Evolutionary conservation across 2,888 invertebrate species (phyloP).

Genomic region (Meganola albula): DNA sequence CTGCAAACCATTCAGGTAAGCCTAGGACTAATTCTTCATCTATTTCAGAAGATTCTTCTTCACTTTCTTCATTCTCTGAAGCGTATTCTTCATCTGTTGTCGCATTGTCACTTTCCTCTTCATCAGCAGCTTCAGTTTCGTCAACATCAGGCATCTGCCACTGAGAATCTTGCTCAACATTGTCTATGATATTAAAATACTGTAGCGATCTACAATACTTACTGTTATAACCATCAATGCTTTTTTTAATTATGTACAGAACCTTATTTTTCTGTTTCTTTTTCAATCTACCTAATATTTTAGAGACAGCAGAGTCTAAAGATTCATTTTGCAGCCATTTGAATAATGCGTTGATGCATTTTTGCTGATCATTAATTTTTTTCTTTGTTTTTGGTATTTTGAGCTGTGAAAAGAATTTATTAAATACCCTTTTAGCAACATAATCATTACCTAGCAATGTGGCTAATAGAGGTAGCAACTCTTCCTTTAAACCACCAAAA

Average conservation of each 20-base stretch:
- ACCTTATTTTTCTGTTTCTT: slow-evolving; percentile 73
- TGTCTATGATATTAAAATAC: slow-evolving; percentile 65
- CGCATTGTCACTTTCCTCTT: slow-evolving; percentile 21
- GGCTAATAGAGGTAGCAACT: slow-evolving; percentile 86
- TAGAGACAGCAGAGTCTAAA: slow-evolving; percentile 81
- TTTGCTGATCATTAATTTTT: slow-evolving; percentile 79
- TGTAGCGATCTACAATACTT: slow-evolving; percentile 77
- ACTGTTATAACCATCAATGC: slow-evolving; percentile 81
- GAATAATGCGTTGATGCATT: slow-evolving; percentile 83
- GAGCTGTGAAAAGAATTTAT: slow-evolving; percentile 82
- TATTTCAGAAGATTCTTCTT: slow-evolving; percentile 27
- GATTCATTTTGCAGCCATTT: slow-evolving; percentile 86
- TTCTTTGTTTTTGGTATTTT: slow-evolving; percentile 76
- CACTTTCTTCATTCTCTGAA: slow-evolving; percentile 26
- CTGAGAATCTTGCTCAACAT: slow-evolving; percentile 16
- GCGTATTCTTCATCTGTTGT: slow-evolving; percentile 23
- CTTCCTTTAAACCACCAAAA: slow-evolving; percentile 81
- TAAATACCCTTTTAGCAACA: slow-evolving; percentile 82
- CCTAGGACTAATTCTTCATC: slow-evolving; percentile 30
- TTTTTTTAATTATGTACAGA: slow-evolving; percentile 76
- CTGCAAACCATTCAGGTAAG: slow-evolving; percentile 81
- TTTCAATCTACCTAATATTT: slow-evolving; percentile 80
- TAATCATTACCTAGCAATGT: slow-evolving; percentile 94
- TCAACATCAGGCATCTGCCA: slow-evolving; percentile 28
- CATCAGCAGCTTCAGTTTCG: slow-evolving; percentile 19